Evolutionary conservation across 2,888 invertebrate genomes (phyloP), one percentile per base, ranked within the genome.

Genomic region (Drosophila mimetica): DNA sequence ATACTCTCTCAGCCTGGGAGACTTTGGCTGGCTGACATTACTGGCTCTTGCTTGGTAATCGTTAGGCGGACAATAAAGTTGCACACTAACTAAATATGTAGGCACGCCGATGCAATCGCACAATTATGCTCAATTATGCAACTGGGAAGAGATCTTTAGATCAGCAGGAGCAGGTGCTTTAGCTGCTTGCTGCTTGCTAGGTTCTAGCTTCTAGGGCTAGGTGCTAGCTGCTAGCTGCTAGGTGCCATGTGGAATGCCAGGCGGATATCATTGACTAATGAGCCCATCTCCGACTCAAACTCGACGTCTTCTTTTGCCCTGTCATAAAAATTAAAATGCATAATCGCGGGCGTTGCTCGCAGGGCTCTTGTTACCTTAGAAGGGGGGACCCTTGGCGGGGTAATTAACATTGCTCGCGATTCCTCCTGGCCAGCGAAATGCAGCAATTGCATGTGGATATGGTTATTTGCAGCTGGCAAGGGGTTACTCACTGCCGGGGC

Each of bases 121-220:
- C 75, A 85, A 85, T 85, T 85, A 85, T 76, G 75, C 50, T 72
- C 88, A 85, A 85, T 87, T 85, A 83, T 78, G 76, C 78, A 78
- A 81, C 78, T 76, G 76, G 64, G 58, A 44, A 58, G 67, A 48
- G 63, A 71, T 54, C 50, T 51, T 51, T 28, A 57, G 41, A 48
- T 37, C 18, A 42, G 37, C 25, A 44, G 50, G 13, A 30, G 34
- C 51, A 30, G 41, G 14, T 34, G 34, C 76, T 39, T 39, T 20
- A 20, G n/a, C 13, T 71, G 75, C 72, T 75, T 34, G 34, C 34
- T 14, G n/a, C 74, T 63, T 72, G 46, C 58, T n/a, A 34, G 60
- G 50, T 47, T 59, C 53, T 64, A 61, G 72, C 60, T 66, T 7
- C 28, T 28, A 8, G 28, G 28, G 28, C 9, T 28, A 28, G 28